Conservation (phyloP, 2,113 vertebrate species). For the Oenanthe oenanthe region DNA sequence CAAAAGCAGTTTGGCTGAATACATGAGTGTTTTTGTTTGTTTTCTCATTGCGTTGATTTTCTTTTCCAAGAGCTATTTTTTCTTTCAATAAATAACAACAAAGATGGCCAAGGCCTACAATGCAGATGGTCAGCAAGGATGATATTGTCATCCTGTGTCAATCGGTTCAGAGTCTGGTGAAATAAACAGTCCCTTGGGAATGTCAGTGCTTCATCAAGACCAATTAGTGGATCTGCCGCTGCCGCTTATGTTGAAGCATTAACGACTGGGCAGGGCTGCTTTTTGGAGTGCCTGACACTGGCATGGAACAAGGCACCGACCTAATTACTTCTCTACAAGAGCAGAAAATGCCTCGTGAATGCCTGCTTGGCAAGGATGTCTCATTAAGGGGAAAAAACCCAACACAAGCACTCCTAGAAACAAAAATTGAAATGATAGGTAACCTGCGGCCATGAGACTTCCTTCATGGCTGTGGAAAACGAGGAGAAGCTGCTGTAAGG, state of each 20-base stretch:
- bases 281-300: conserved; percentile 77
- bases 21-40: conserved; percentile 51
- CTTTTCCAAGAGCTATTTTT: conserved; percentile 67
- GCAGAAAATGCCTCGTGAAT: conserved; percentile 81
- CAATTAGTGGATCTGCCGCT: conserved; percentile 79
- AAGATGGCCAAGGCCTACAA: conserved; percentile 36
- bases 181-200: conserved; percentile 80
- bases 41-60: conserved; percentile 45
- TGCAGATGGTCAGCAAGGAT: conserved; percentile 67
- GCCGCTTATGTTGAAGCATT: conserved; percentile 78
- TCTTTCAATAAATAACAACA: conserved; percentile 65
- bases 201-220: conserved; percentile 77
- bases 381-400: conserved; percentile 78
- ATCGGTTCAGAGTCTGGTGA: conserved; percentile 67
- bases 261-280: conserved; percentile 77
- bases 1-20: conserved; percentile 66
- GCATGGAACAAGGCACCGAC: conserved; percentile 79
- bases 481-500: conserved; percentile 51
- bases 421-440: conserved; percentile 79
- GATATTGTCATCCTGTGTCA: conserved; percentile 71
- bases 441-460: conserved; percentile 76
- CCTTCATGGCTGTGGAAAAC: conserved; percentile 75
- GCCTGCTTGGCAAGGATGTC: conserved; percentile 81
- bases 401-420: conserved; percentile 75
- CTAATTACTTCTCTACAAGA: conserved; percentile 82